These are phyloP conservation scores for Trichonephila clavipes DNA, from an alignment of 1,140 invertebrate species.

Conservation along the genomic window DNA sequence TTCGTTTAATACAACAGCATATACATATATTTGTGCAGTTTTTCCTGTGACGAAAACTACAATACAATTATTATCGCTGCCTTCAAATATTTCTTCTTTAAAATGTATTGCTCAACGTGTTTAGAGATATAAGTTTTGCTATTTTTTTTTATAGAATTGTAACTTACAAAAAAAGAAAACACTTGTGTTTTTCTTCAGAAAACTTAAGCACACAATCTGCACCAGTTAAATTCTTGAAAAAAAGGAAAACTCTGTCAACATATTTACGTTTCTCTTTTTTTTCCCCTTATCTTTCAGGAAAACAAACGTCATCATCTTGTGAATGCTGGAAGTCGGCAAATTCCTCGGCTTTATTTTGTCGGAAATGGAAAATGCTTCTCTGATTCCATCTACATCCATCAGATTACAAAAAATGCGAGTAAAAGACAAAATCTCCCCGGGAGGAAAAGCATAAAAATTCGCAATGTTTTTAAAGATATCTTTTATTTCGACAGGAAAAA, in stretches of 20 bases:
- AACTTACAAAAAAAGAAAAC: background rate
- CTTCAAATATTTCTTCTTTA: too few species aligned
- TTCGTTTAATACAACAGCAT: too few species aligned
- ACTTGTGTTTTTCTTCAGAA: background rate
- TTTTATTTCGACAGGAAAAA: background rate
- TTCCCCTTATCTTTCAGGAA: background rate
- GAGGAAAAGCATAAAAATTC: slow-evolving; percentile 32
- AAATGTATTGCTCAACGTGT: too few species aligned
- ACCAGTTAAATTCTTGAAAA: slow-evolving; percentile 13
- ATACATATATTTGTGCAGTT: too few species aligned
- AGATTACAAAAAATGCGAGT: slow-evolving; percentile 27
- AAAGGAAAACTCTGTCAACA: background rate
- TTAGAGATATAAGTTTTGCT: too few species aligned
- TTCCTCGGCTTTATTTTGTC: slow-evolving; percentile 26
- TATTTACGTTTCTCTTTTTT: slow-evolving; percentile 29
- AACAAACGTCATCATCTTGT: background rate
- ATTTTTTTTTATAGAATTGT: background rate
- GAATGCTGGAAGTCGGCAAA: background rate
- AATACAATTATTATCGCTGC: too few species aligned
- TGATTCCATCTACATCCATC: slow-evolving; percentile 42
- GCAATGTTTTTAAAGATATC: slow-evolving; percentile 39
- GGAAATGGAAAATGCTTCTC: slow-evolving; percentile 40
- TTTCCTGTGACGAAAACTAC: too few species aligned
- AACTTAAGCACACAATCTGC: slow-evolving; percentile 29
- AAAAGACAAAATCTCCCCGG: slow-evolving; percentile 19